Evolutionary conservation across 2,888 invertebrate genomes (phyloP).

Genomic region (Panopea generosa): DNA sequence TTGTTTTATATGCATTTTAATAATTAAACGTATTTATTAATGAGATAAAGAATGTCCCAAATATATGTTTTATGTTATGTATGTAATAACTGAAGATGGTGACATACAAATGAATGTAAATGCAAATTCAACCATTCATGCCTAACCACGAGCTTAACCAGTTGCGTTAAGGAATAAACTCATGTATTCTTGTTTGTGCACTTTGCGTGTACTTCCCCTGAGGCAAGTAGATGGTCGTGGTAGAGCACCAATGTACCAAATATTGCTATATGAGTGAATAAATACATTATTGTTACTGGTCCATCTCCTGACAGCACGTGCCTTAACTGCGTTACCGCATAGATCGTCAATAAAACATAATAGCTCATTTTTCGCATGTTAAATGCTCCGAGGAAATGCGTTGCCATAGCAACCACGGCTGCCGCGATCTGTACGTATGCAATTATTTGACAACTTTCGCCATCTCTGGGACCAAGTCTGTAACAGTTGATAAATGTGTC

Average conservation of each 20-base stretch:
- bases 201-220: too few species aligned
- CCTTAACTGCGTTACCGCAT: conserved; percentile 17
- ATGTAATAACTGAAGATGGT: too few species aligned
- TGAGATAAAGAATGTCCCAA: too few species aligned
- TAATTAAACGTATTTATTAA: too few species aligned
- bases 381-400: conserved; percentile 11
- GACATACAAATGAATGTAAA: too few species aligned
- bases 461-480: conserved; percentile 13
- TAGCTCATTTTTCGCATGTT: conserved; percentile 19
- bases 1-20: too few species aligned
- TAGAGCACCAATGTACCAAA: conserved; percentile 28
- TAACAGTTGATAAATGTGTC: conserved; percentile 19
- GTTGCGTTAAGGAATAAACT: too few species aligned
- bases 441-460: background rate
- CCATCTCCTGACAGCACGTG: conserved; percentile 20
- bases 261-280: conserved; percentile 24
- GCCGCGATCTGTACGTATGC: conserved; percentile 16
- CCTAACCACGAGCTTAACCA: too few species aligned
- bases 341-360: conserved; percentile 16
- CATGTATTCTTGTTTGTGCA: too few species aligned
- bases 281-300: conserved; percentile 13
- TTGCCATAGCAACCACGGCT: conserved; percentile 7
- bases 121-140: too few species aligned
- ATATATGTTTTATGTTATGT: too few species aligned
- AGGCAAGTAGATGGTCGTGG: conserved; percentile 12